Evolutionary conservation across 2,888 invertebrate genomes (phyloP).

Genomic region (Eupsilia transversa): DNA sequence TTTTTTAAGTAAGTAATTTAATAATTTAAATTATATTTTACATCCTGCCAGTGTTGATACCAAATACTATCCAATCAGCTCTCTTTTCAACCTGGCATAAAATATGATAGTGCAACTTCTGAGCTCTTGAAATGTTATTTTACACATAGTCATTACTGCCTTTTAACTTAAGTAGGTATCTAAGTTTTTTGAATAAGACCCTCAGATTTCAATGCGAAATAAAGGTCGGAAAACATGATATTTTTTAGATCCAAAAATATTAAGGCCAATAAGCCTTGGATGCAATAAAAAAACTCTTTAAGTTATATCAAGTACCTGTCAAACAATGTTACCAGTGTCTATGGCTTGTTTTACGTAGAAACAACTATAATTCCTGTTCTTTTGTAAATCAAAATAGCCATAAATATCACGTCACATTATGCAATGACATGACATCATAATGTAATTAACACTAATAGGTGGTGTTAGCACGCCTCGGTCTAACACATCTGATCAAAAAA

Average conservation of each 20-base stretch:
- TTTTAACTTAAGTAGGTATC: too few relatives aligned
- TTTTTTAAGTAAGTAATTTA: too few relatives aligned
- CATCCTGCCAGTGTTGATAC: neutral
- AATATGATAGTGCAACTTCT: conserved; percentile 19
- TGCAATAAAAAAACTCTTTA: neutral
- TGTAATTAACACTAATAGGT: conserved; percentile 17
- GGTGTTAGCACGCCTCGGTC: neutral
- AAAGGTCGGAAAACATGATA: neutral
- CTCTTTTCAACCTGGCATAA: neutral
- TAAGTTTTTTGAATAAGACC: neutral
- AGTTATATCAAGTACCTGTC: neutral
- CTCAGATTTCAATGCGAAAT: neutral
- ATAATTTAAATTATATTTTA: neutral
- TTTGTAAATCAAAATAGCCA: neutral
- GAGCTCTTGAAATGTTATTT: neutral
- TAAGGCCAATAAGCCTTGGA: neutral
- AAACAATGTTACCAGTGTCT: neutral
- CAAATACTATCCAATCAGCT: neutral
- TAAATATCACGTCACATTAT: conserved; percentile 17
- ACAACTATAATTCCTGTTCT: neutral
- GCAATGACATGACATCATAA: conserved; percentile 32
- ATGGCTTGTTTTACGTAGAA: neutral
- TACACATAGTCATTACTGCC: conserved; percentile 32
- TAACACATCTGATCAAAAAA: neutral
- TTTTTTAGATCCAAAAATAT: neutral